Conservation (phyloP, 35 echinoderm and acorn worm genomes). For the Holothuria glaberrima region DNA sequence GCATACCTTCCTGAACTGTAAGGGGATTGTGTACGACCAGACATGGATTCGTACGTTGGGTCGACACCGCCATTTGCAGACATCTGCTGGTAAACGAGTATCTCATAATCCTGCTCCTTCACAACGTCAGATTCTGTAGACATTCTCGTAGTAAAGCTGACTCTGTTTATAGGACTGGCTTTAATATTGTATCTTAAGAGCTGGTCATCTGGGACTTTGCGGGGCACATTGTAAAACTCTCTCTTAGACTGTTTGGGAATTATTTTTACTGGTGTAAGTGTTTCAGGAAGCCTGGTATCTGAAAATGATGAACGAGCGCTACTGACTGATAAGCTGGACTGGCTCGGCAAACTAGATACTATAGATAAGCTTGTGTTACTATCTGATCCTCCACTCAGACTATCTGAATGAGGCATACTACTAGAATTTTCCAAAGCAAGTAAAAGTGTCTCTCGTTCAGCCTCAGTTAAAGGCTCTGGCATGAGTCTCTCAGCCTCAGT, state of each 20-base stretch:
- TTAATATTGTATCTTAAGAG: slow-evolving; percentile 38
- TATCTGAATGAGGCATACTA: not conserved
- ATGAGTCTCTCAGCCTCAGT: too few species aligned
- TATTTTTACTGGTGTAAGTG: not conserved
- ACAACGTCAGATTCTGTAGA: slow-evolving; percentile 16
- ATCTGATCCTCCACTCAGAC: not conserved
- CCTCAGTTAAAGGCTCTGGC: slow-evolving; percentile 27
- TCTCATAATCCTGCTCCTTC: slow-evolving; percentile 39
- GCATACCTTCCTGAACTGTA: not conserved
- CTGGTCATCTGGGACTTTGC: not conserved
- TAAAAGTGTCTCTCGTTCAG: not conserved
- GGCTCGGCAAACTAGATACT: not conserved
- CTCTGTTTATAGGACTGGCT: not conserved
- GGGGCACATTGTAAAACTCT: not conserved
- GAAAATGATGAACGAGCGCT: slow-evolving; percentile 6
- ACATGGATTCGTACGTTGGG: slow-evolving; percentile 20
- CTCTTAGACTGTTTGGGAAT: not conserved
- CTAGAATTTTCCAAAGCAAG: not conserved
- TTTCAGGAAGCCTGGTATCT: not conserved
- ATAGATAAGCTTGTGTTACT: not conserved
- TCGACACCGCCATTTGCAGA: not conserved
- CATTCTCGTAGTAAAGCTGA: not conserved
- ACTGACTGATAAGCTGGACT: not conserved
- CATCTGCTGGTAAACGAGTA: not conserved
- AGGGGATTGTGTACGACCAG: not conserved